phyloP scores from a whole-genome alignment of 2,113 vertebrate species.

The Poecilia latipinna region DNA sequence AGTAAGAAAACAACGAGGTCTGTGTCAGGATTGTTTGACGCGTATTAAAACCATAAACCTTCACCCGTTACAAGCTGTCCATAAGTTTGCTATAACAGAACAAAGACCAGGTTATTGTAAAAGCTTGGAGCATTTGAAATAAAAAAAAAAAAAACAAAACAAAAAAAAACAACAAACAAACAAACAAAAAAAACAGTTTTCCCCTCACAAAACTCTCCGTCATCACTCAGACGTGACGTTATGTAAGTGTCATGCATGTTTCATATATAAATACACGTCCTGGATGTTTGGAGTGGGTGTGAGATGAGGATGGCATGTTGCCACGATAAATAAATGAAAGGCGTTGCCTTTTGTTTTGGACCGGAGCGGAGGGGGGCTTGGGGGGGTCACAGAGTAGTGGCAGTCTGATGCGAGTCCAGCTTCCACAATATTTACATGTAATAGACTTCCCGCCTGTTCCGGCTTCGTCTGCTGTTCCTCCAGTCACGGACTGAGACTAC shows the following conservation, averaged over 20 bases:
- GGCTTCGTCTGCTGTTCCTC: conserved; percentile 24
- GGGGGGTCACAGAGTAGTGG: conserved; percentile 41
- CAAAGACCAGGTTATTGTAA: neutral
- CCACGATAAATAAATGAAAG: conserved; percentile 71
- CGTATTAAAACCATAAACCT: neutral
- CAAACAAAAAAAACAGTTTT: conserved; percentile 16
- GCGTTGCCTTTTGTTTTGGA: conserved; percentile 54
- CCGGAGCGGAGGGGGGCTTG: neutral
- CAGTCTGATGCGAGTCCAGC: conserved; percentile 40
- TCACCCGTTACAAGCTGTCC: neutral
- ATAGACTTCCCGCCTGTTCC: conserved; percentile 34
- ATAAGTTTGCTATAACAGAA: neutral
- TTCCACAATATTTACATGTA: conserved; percentile 39
- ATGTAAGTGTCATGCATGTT: conserved; percentile 68
- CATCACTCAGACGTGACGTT: conserved; percentile 16
- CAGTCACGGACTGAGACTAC: conserved; percentile 28
- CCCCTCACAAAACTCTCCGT: conserved; percentile 5
- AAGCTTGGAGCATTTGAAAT: neutral
- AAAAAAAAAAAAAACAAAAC: neutral
- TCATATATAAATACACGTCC: conserved; percentile 58
- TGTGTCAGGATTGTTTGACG: conserved; percentile 5
- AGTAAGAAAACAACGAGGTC: neutral
- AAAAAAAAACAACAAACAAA: conserved; percentile 2
- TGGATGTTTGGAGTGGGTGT: conserved; percentile 40
- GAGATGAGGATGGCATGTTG: conserved; percentile 52